Evolutionary conservation across 1,140 invertebrate genomes (phyloP), one percentile per base, ranked within the genome.

Genomic region (Drosophila murphyi): DNA sequence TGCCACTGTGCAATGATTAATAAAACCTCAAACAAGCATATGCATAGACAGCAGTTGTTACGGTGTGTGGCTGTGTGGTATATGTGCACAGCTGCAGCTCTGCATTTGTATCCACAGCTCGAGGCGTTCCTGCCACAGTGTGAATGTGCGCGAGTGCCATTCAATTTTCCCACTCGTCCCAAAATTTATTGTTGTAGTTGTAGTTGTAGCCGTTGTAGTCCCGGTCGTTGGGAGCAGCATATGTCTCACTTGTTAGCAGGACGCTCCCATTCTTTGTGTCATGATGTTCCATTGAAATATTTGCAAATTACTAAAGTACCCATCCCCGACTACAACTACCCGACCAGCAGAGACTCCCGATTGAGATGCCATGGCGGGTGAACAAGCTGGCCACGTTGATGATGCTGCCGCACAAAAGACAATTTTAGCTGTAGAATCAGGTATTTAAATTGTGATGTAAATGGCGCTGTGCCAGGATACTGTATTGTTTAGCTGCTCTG

Each of bases 211-310:
- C 55, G 64, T 68, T 56, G 70, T 47, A 41, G 39, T 41, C 7
- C 54, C 59, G 10, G 63, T 59, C 59, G 70, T 47, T 35, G 50
- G 56, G 43, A 45, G 67, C 63, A 72, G 82, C 82, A 81, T 81
- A 86, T 86, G 82, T 78, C 81, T 76, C 72, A 61, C 72, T 64
- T 72, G 68, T 79, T 76, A 68, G 51, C 70, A 61, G 57, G 48
- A 39, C 61, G 5, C 37, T 45, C 57, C 55, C 52, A 70, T 80
- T 72, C 45, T 69, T 83, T 77, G 51, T 64, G 69, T 39, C 20
- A 52, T 54, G 59, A 80, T 83, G 78, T 83, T 81, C 86, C 74
- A 90, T 89, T 89, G 85, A 89, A 90, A 89, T 89, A 89, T 89
- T 89, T 81, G 81, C 86, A 89, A 89, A 89, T 89, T 89, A 90